Base-by-base conservation (phyloP, 2,113 vertebrate species). In the Carettochelys insculpta region DNA sequence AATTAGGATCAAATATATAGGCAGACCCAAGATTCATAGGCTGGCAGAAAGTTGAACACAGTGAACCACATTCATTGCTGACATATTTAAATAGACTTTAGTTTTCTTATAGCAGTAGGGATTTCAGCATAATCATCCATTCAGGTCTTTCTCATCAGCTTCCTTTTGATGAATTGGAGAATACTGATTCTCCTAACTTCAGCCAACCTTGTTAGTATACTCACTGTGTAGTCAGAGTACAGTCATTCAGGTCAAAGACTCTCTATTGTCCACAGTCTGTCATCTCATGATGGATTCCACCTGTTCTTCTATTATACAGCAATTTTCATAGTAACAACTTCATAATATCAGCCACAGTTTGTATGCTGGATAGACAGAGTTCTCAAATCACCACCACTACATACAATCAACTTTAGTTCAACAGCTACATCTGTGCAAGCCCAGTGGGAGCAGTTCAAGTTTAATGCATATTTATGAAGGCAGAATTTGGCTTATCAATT, bases 11-110 rank as follows among this genome's bases (percentile, higher is more conserved):
- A 88, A 61, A 91, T 82, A 82, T 53, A 92, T 92, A 90, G 68
- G 5, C 85, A 90, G 53, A 58, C 31, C 91, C 92, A 93, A 92
- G 86, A 95, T 92, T 90, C 93, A 90, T 14, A 34, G 31, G 3
- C 25, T 78, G 58, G 48, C 27, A 91, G 90, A 77, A 82, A 88
- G 13, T n/a, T 10, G 50, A 52, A 83, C 29, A 3, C 43, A 5
- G 17, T 45, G 75, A 85, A 47, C 17, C 83, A 87, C 50, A 77
- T 82, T 41, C 54, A 11, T 43, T 41, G 87, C 76, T 87, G 78
- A 43, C 61, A 20, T 8, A 3, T 45, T 50, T 31, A 77, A 56
- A 73, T 27, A 78, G 87, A 41, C 47, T 68, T 0, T 2, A 1
- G 12, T 24, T 54, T 84, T 4, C 52, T 80, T 56, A 16, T 88